Conservation (phyloP, 2,888 invertebrate genomes). For the Meganola albula region DNA sequence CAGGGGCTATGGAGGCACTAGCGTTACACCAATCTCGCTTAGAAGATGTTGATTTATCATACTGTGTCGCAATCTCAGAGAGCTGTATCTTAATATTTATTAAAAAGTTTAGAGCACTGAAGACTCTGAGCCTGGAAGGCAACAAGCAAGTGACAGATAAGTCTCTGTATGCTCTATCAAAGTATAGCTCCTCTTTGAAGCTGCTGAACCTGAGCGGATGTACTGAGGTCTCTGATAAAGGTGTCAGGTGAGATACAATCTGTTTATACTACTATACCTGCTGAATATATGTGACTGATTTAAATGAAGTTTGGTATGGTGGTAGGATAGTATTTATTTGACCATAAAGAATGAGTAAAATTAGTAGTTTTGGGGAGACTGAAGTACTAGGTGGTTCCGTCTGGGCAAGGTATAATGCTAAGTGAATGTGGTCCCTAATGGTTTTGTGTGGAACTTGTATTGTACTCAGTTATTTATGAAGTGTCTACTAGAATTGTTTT, state of each 20-base stretch:
- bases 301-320: background rate
- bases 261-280: background rate
- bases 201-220: conserved; percentile 81
- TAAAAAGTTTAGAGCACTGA: conserved; percentile 72
- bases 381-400: too few species aligned
- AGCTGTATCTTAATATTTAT: conserved; percentile 76
- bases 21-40: conserved; percentile 79
- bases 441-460: too few species aligned
- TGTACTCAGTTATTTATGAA: too few species aligned
- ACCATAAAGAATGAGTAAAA: too few species aligned
- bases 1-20: conserved; percentile 80
- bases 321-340: background rate
- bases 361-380: too few species aligned
- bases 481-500: too few species aligned
- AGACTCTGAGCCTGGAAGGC: conserved; percentile 77
- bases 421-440: too few species aligned
- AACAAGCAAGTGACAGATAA: conserved; percentile 80
- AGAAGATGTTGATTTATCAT: conserved; percentile 80
- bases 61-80: conserved; percentile 73
- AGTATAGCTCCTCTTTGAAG: conserved; percentile 71
- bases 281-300: background rate
- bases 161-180: conserved; percentile 75
- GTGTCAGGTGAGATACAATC: conserved; percentile 74
- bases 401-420: too few species aligned
- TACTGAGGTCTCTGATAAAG: conserved; percentile 79